Percentiles rank a stretch among this genome's conserved stretches.
phyloP scores from a whole-genome alignment of 2,888 invertebrate species.

The Hypomecis punctinalis region DNA sequence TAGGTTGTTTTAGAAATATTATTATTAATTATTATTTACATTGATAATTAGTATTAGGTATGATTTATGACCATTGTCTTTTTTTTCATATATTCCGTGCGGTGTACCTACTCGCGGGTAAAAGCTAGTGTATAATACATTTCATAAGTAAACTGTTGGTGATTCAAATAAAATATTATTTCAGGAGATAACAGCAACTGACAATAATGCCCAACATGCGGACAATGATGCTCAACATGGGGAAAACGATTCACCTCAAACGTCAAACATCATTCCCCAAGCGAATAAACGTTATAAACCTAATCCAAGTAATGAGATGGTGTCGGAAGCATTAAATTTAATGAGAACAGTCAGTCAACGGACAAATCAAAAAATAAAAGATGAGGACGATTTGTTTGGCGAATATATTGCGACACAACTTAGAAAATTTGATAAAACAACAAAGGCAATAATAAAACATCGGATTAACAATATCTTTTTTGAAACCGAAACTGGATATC shows the following conservation, averaged over 20 bases:
- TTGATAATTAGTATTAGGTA: slow-evolving; percentile 31
- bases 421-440: slow-evolving; percentile 28
- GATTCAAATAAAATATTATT: slow-evolving; percentile 33
- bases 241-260: slow-evolving; percentile 25
- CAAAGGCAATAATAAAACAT: slow-evolving; percentile 32
- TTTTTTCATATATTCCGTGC: slow-evolving; percentile 28
- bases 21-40: too few relatives aligned
- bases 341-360: slow-evolving; percentile 21
- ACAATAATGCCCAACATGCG: slow-evolving; percentile 28
- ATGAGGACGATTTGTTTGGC: slow-evolving; percentile 24
- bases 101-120: slow-evolving; percentile 32
- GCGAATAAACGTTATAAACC: slow-evolving; percentile 30
- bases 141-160: slow-evolving; percentile 28
- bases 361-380: slow-evolving; percentile 20
- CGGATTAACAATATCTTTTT: slow-evolving; percentile 37
- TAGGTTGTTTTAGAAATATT: too few relatives aligned
- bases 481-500: slow-evolving; percentile 39
- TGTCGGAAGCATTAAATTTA: slow-evolving; percentile 26
- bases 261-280: slow-evolving; percentile 23
- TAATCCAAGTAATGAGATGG: slow-evolving; percentile 33
- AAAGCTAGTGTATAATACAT: slow-evolving; percentile 32
- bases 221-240: slow-evolving; percentile 26
- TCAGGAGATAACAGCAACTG: slow-evolving; percentile 31
- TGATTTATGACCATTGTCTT: slow-evolving; percentile 33
- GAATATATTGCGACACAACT: slow-evolving; percentile 30